phyloP scores from a whole-genome alignment of 2,797 vertebrate genomes.

The Serranus cabrilla region DNA sequence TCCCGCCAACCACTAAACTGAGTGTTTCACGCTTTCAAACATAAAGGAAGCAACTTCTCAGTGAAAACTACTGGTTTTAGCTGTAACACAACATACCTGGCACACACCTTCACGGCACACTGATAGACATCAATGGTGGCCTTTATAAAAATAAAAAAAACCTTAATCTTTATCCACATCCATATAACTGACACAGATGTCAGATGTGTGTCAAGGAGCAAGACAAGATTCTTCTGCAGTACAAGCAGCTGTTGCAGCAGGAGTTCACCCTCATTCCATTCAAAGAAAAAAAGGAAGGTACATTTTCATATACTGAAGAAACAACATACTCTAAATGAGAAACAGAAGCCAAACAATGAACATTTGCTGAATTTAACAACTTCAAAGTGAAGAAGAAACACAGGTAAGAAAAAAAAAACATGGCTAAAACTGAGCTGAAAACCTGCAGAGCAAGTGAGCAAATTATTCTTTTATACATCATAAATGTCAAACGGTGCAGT shows the following conservation, averaged over 20 bases:
- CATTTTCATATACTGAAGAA: conserved; percentile 26
- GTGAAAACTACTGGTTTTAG: neutral
- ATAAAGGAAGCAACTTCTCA: neutral
- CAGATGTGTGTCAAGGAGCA: neutral
- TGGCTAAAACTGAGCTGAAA: conserved; percentile 46
- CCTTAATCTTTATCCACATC: conserved; percentile 15
- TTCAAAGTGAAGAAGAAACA: conserved; percentile 37
- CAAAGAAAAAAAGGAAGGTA: conserved; percentile 13
- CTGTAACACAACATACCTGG: neutral
- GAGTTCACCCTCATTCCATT: conserved; percentile 10
- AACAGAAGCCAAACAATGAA: conserved; percentile 29
- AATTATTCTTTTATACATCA: conserved; percentile 34
- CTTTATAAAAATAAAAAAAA: neutral
- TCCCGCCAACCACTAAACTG: neutral
- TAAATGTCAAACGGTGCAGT: conserved; percentile 32
- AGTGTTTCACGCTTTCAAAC: neutral
- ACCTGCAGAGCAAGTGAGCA: conserved; percentile 43
- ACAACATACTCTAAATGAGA: conserved; percentile 37
- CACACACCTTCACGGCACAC: neutral
- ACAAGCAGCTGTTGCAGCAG: conserved; percentile 13
- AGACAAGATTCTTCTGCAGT: conserved; percentile 3
- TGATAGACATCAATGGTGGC: neutral
- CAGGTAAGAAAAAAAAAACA: conserved; percentile 20
- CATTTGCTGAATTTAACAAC: conserved; percentile 34
- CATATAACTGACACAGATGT: conserved; percentile 2